Conservation (phyloP, 2,113 vertebrate genomes). For the Mus pahari region DNA sequence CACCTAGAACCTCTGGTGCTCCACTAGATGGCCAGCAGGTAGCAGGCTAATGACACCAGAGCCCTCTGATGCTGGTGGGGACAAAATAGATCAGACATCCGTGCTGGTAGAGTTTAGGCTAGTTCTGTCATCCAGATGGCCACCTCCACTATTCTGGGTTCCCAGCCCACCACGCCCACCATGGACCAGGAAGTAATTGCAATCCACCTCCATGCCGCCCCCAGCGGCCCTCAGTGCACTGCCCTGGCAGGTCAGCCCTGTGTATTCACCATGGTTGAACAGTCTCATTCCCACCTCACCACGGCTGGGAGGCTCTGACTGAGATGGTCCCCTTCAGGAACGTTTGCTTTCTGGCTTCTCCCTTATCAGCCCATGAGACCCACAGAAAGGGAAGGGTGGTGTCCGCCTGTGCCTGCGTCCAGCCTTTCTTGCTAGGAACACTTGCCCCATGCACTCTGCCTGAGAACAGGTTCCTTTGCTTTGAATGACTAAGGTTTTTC, state of each 20-base stretch:
- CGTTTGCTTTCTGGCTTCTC: background rate
- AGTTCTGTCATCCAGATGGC: background rate
- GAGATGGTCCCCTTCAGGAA: background rate
- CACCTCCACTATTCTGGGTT: background rate
- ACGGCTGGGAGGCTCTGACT: background rate
- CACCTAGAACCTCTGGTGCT: background rate
- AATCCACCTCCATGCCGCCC: background rate
- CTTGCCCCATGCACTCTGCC: background rate
- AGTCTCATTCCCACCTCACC: background rate
- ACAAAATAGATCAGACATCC: background rate
- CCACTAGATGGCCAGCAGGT: too few species aligned
- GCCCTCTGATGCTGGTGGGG: background rate
- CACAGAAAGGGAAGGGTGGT: background rate
- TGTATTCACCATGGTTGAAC: background rate
- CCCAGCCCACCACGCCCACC: background rate
- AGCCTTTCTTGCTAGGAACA: background rate
- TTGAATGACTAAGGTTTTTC: background rate
- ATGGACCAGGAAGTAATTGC: background rate
- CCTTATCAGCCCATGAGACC: background rate
- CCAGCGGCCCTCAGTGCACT: background rate
- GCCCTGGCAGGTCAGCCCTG: background rate
- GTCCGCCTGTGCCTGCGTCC: background rate
- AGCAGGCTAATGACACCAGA: background rate
- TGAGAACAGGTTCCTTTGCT: background rate
- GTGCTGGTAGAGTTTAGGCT: too few species aligned